Conservation (phyloP, 2,113 vertebrate genomes). For the Carlito syrichta region DNA sequence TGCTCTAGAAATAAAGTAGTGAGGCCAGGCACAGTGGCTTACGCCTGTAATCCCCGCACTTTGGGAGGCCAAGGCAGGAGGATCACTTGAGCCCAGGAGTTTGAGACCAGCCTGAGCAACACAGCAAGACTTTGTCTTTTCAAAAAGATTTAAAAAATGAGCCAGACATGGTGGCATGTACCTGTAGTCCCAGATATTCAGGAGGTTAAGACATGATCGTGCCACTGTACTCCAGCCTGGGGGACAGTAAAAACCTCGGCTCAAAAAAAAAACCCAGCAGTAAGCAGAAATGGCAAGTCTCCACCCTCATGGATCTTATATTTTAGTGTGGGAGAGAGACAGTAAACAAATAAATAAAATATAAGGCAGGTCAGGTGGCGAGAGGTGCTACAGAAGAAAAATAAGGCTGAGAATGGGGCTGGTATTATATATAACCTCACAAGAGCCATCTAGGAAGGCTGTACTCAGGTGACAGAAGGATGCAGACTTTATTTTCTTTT, state of each 20-base stretch:
- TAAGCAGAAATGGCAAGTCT: neutral
- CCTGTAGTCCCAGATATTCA: neutral
- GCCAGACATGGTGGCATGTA: neutral
- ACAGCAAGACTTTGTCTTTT: neutral
- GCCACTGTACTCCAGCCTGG: neutral
- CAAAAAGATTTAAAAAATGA: neutral
- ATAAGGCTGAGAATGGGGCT: neutral
- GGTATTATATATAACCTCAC: neutral
- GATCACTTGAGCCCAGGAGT: neutral
- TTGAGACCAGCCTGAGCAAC: neutral
- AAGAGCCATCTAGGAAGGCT: neutral
- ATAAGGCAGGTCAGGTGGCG: neutral
- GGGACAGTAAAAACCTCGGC: neutral
- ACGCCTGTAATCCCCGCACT: neutral
- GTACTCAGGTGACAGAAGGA: neutral
- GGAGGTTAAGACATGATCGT: neutral
- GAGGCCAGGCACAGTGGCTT: neutral
- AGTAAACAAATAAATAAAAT: neutral
- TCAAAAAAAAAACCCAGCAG: neutral
- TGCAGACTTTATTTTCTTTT: too few relatives aligned
- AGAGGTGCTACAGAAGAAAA: neutral
- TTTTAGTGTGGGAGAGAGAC: neutral
- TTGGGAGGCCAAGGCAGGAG: neutral
- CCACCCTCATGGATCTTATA: neutral
- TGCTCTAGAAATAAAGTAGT: neutral